Conservation (phyloP, 2,888 invertebrate species). For the Heliconius ismenius region DNA sequence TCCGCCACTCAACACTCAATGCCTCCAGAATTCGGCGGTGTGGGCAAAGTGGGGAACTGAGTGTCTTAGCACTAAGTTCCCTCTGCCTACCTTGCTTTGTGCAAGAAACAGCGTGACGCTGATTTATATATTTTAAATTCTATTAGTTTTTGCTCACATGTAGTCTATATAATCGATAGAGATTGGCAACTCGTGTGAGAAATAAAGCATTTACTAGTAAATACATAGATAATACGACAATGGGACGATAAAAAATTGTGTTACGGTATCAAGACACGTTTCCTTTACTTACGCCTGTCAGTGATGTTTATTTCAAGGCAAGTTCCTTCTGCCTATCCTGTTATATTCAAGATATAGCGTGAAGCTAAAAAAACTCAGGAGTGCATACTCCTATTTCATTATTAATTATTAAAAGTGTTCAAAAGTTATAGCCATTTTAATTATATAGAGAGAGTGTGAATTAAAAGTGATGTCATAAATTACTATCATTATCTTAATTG, state of each 20-base stretch:
- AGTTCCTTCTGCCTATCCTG: too few species aligned
- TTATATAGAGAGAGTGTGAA: neutral
- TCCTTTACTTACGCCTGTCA: constrained; percentile 21
- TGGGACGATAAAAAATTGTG: constrained; percentile 29
- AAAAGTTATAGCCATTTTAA: neutral
- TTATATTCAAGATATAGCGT: too few species aligned
- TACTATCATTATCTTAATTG: neutral
- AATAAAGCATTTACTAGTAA: constrained; percentile 5
- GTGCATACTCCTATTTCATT: too few species aligned
- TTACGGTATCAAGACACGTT: constrained; percentile 28
- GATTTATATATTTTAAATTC: neutral
- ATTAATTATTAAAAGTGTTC: neutral
- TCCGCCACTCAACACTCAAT: too few species aligned
- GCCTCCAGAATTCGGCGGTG: too few species aligned
- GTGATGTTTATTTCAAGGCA: neutral
- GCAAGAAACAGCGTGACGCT: too few species aligned
- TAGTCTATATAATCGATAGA: constrained; percentile 6
- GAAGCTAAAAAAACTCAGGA: too few species aligned
- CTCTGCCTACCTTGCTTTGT: too few species aligned
- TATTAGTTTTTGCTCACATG: neutral
- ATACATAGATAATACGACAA: constrained; percentile 18
- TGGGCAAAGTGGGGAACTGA: too few species aligned
- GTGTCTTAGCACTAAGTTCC: too few species aligned
- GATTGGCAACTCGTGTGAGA: constrained; percentile 25
- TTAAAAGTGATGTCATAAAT: neutral